A percentile compares a stretch with the other conserved stretches of the same genome.
Conservation (phyloP, 2,113 vertebrate species). For the Microtus richardsoni region DNA sequence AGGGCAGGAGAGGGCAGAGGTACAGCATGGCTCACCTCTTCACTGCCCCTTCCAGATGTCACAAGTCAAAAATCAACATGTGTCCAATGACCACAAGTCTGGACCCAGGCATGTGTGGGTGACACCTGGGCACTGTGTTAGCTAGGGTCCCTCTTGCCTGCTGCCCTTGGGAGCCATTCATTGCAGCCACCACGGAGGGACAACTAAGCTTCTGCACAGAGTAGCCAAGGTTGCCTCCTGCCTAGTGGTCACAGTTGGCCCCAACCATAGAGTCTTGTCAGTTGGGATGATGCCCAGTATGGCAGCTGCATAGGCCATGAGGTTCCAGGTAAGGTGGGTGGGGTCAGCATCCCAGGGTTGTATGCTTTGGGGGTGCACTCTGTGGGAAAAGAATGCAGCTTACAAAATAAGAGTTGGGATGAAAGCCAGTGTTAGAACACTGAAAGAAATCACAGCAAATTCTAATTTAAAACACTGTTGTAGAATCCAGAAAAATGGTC, state of each 20-base stretch:
- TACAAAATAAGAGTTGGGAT: neutral
- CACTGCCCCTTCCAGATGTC: neutral
- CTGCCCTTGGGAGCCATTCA: neutral
- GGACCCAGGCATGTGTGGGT: neutral
- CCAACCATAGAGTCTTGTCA: accelerated
- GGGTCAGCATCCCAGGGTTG: neutral
- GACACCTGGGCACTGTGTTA: neutral
- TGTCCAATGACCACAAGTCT: neutral
- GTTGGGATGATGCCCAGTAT: accelerated
- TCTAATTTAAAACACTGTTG: neutral
- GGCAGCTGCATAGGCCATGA: neutral
- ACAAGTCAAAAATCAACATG: neutral
- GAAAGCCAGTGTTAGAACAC: neutral
- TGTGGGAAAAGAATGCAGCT: neutral
- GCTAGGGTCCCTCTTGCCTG: no score
- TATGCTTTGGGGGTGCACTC: neutral
- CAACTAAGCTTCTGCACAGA: neutral
- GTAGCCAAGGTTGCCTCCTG: neutral
- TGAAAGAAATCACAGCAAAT: neutral
- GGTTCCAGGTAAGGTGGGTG: neutral
- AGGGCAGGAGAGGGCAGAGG: neutral
- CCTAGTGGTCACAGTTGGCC: neutral
- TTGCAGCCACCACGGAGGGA: accelerated
- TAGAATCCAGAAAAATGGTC: neutral
- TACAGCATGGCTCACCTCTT: neutral